Evolutionary conservation across 2,797 vertebrate genomes (phyloP).

Genomic region (Enteromius thamalakanensis): DNA sequence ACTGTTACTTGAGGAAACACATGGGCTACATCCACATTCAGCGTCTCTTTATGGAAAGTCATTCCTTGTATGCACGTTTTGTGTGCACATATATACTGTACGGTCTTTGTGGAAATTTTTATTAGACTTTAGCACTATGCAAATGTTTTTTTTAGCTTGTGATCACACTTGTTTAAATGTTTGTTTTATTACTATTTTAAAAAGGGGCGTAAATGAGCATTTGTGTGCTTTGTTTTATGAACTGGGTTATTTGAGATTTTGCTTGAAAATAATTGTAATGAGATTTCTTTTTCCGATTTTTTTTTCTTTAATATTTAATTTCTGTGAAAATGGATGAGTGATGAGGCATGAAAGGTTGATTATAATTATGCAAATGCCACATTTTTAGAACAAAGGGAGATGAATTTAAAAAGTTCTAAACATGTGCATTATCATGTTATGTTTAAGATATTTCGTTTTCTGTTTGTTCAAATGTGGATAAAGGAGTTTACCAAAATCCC

Average conservation of each 20-base stretch:
- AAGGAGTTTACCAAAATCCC: constrained; percentile 12
- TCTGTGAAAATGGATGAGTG: constrained; percentile 58
- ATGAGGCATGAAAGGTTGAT: constrained; percentile 3
- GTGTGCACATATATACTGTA: constrained; percentile 16
- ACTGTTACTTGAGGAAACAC: background rate
- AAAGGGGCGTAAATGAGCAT: background rate
- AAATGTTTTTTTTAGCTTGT: constrained; percentile 58
- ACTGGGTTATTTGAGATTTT: background rate
- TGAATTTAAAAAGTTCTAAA: background rate
- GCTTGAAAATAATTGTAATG: constrained; percentile 28
- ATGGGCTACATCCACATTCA: constrained; percentile 4
- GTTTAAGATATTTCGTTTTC: background rate
- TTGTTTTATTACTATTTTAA: constrained; percentile 28
- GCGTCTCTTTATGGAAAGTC: background rate
- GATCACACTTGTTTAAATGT: constrained; percentile 60
- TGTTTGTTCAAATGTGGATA: constrained; percentile 9
- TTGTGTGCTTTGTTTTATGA: constrained; percentile 12
- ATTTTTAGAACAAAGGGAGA: constrained; percentile 20
- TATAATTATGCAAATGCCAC: background rate
- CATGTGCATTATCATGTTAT: constrained; percentile 3
- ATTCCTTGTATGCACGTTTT: constrained; percentile 11
- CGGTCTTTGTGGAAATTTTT: constrained; percentile 48
- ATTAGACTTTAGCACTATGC: constrained; percentile 74
- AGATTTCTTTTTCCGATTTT: constrained; percentile 29
- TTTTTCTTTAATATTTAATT: constrained; percentile 64